Conservation (phyloP, 2,113 vertebrate species). For the Cynopterus brachyotis region DNA sequence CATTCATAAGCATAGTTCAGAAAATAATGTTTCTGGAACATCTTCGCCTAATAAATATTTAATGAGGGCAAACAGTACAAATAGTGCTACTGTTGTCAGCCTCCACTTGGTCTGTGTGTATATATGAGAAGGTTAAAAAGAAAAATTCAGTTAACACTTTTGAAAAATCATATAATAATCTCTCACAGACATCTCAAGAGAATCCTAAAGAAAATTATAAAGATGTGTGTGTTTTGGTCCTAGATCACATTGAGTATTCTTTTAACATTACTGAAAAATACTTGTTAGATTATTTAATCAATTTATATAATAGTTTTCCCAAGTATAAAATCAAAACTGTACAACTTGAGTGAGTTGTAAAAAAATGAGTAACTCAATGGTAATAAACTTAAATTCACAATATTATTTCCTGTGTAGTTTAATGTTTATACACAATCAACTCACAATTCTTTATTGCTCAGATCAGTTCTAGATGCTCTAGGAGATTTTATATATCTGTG, state of each 20-base stretch:
- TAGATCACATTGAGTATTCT: background rate
- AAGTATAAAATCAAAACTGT: background rate
- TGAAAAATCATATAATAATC: constrained; percentile 35
- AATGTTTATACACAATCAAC: background rate
- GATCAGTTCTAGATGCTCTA: background rate
- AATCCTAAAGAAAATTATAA: background rate
- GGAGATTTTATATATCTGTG: background rate
- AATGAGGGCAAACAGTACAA: constrained; percentile 10
- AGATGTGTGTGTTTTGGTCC: background rate
- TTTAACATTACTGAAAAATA: background rate
- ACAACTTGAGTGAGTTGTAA: background rate
- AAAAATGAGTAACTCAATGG: background rate
- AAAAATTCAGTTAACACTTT: background rate
- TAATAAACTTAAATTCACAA: background rate
- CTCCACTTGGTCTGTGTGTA: background rate
- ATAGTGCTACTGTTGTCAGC: background rate
- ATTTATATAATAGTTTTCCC: background rate
- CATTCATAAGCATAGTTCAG: background rate
- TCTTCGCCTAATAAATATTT: constrained; percentile 47
- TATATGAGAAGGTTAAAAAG: background rate
- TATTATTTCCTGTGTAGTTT: background rate
- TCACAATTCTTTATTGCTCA: background rate
- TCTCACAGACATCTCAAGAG: background rate
- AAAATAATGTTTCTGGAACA: background rate
- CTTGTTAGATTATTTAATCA: background rate